A percentile compares a stretch with the other conserved stretches of the same genome.
Evolutionary conservation across 1,140 invertebrate species (phyloP).

Genomic region (Neocloeon triangulifer): DNA sequence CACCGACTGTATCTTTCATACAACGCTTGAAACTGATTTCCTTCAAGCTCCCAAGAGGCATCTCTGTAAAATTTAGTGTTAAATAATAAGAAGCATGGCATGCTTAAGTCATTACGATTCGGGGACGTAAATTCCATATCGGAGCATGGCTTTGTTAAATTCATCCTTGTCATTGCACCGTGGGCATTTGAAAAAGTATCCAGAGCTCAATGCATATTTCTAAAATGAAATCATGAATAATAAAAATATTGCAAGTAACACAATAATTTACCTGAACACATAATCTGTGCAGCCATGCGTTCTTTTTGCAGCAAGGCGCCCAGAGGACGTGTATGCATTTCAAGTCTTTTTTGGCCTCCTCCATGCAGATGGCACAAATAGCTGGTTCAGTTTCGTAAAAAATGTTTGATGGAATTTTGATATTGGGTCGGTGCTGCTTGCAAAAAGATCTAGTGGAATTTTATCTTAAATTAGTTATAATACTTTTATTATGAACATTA

Average conservation of each 20-base stretch:
- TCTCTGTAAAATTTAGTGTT: no score
- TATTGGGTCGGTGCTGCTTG: conserved; percentile 19
- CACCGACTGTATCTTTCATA: conserved; percentile 29
- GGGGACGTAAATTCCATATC: conserved; percentile 4
- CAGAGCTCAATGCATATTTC: conserved; percentile 22
- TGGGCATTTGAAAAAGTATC: conserved; percentile 44
- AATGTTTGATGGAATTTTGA: no score
- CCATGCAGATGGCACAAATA: neutral
- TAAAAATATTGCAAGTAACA: no score
- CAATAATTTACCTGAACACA: no score
- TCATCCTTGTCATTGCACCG: conserved; percentile 34
- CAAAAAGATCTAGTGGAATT: conserved; percentile 21
- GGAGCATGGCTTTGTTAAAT: conserved; percentile 18
- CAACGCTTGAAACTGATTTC: conserved; percentile 34
- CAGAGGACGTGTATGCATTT: conserved; percentile 12
- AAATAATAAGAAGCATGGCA: no score
- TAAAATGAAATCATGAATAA: conserved; percentile 13
- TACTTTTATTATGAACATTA: conserved; percentile 15
- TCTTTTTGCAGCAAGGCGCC: conserved; percentile 23
- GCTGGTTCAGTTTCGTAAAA: no score
- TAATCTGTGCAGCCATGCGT: conserved; percentile 22
- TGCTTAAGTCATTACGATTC: no score
- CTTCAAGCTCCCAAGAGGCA: conserved; percentile 40
- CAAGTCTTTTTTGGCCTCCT: no score
- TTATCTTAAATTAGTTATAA: conserved; percentile 5